Evolutionary conservation across 2,797 vertebrate species (phyloP).

Genomic region (Gouania willdenowi): DNA sequence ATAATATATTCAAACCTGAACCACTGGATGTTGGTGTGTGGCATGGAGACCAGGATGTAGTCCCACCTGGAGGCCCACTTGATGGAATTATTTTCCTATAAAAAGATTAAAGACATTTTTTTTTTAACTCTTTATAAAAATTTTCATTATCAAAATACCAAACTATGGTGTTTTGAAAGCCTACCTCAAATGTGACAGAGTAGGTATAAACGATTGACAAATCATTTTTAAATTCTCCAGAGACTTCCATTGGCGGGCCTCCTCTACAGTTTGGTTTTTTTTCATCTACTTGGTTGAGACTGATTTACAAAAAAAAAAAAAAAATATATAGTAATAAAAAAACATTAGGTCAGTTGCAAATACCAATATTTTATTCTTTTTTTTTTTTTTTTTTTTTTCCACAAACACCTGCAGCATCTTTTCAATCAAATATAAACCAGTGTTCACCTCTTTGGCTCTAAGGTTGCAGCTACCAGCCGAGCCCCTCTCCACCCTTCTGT

Average conservation of each 20-base stretch:
- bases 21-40: slow-evolving; percentile 90
- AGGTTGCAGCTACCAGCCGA: slow-evolving; percentile 80
- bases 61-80: slow-evolving; percentile 91
- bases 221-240: slow-evolving; percentile 68
- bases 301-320: slow-evolving; percentile 48
- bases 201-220: slow-evolving; percentile 82
- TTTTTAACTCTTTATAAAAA: too few relatives aligned
- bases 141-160: not conserved
- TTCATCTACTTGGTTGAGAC: slow-evolving; percentile 78
- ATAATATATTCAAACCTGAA: slow-evolving; percentile 80
- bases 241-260: slow-evolving; percentile 80
- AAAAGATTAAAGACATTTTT: not conserved
- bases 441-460: slow-evolving; percentile 85
- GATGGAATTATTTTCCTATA: slow-evolving; percentile 78
- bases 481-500: slow-evolving; percentile 77
- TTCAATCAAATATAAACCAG: not conserved
- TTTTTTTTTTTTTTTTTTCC: too few relatives aligned
- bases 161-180: slow-evolving; percentile 1
- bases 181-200: slow-evolving; percentile 83
- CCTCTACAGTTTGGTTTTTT: slow-evolving; percentile 71
- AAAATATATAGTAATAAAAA: too few relatives aligned
- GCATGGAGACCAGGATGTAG: slow-evolving; percentile 90
- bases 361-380: too few relatives aligned
- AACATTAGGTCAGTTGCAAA: too few relatives aligned
- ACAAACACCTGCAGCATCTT: not conserved